phyloP scores from a whole-genome alignment of 2,888 invertebrate species.

The Imbricaverruca yamaguchii region DNA sequence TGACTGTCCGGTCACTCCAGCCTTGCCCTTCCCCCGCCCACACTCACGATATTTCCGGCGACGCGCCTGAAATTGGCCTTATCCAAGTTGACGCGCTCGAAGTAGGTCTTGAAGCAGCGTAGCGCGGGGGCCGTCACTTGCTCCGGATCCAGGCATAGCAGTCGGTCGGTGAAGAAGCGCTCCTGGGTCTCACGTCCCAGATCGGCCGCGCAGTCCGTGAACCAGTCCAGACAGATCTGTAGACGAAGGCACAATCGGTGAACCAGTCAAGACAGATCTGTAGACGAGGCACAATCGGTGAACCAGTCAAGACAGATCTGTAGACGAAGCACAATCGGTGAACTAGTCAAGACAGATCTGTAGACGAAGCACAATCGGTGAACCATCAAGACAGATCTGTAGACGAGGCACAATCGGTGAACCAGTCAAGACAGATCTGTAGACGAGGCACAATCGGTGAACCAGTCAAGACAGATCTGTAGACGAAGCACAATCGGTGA shows the following conservation, averaged over 20 bases:
- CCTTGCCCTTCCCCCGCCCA: no score
- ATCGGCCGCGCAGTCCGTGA: constrained; percentile 43
- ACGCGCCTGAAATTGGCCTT: constrained; percentile 29
- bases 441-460: no score
- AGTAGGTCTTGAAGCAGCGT: constrained; percentile 44
- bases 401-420: no score
- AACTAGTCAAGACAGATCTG: no score
- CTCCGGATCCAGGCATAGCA: constrained; percentile 43
- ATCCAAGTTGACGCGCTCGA: constrained; percentile 43
- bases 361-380: no score
- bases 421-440: no score
- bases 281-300: neutral
- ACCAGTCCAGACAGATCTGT: constrained; percentile 46
- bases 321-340: no score
- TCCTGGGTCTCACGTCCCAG: constrained; percentile 44
- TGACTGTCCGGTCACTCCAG: no score
- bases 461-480: no score
- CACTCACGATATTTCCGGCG: constrained; percentile 29
- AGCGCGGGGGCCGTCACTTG: constrained; percentile 42
- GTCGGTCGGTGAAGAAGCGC: constrained; percentile 44
- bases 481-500: no score
- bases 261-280: neutral
- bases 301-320: no score
- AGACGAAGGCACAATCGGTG: constrained; percentile 22
- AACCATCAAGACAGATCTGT: no score